Evolutionary conservation across 2,113 vertebrate genomes (phyloP).

Genomic region (Lethenteron camtschaticum): DNA sequence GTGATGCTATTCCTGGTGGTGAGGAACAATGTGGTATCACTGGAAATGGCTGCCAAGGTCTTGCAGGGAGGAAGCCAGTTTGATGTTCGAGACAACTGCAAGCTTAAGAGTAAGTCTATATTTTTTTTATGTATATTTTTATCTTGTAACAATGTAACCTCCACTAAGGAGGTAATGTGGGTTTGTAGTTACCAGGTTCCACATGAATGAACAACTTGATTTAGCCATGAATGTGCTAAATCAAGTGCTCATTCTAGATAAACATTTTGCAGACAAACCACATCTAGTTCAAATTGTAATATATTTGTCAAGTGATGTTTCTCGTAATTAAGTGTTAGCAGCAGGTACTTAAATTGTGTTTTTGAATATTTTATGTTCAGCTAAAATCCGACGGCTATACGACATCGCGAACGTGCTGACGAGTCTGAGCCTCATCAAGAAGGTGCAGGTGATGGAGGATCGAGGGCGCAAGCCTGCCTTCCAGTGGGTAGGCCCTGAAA

Average conservation of each 20-base stretch:
- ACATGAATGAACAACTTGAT: not conserved
- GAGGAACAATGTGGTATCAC: constrained; percentile 50
- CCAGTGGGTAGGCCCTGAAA: constrained; percentile 61
- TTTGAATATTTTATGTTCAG: constrained; percentile 21
- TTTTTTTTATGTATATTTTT: not conserved
- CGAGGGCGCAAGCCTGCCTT: constrained; percentile 83
- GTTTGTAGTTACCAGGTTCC: not conserved
- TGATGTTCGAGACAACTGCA: constrained; percentile 69
- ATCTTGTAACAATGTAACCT: not conserved
- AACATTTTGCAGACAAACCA: not conserved
- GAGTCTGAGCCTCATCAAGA: constrained; percentile 77
- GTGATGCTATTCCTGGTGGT: constrained; percentile 92
- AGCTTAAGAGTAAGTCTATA: constrained; percentile 75
- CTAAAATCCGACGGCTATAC: constrained; percentile 78
- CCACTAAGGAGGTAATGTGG: not conserved
- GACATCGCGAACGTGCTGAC: constrained; percentile 88
- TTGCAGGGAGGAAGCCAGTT: constrained; percentile 72
- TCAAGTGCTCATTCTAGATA: not conserved
- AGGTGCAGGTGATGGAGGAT: constrained; percentile 67
- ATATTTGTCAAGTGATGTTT: not conserved
- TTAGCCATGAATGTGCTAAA: not conserved
- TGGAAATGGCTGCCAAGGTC: constrained; percentile 80
- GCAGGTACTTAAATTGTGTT: not conserved
- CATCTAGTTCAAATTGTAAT: not conserved
- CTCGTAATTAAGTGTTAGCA: constrained; percentile 1